Conservation (phyloP, 2,888 invertebrate genomes). For the Pristionchus arcanus region DNA sequence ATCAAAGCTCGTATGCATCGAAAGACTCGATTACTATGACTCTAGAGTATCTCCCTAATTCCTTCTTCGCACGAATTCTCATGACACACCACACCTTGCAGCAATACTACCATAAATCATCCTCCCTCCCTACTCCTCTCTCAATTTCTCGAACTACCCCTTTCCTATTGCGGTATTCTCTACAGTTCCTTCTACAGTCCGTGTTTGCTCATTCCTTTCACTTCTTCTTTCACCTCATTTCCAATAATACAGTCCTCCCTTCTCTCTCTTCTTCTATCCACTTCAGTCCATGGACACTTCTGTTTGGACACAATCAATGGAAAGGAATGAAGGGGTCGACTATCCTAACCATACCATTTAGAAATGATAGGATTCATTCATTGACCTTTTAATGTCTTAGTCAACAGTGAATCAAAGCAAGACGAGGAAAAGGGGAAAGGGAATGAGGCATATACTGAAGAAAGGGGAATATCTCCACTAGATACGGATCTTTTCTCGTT, state of each 20-base stretch:
- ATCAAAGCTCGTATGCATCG: not conserved
- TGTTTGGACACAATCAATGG: slow-evolving; percentile 15
- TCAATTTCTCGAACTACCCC: slow-evolving; percentile 20
- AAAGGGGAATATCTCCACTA: not conserved
- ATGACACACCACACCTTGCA: slow-evolving; percentile 19
- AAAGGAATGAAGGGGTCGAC: not conserved
- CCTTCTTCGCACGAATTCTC: not conserved
- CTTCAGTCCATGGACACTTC: slow-evolving; percentile 18
- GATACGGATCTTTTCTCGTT: slow-evolving; percentile 7
- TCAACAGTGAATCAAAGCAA: slow-evolving; percentile 16
- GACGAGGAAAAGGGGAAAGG: not conserved
- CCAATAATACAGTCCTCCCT: slow-evolving; percentile 29
- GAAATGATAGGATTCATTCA: not conserved
- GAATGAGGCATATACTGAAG: not conserved
- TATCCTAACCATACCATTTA: not conserved
- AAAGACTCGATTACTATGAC: not conserved
- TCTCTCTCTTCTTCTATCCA: slow-evolving; percentile 15
- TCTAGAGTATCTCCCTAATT: not conserved
- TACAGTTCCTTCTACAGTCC: slow-evolving; percentile 9
- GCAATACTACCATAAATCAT: not conserved
- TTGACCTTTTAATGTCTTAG: slow-evolving; percentile 9
- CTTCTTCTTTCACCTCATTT: slow-evolving; percentile 39
- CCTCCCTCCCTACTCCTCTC: not conserved
- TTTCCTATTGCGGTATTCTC: not conserved
- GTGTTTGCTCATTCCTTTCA: slow-evolving; percentile 37